Base-by-base conservation (phyloP, 1,140 invertebrate species). In the Megalonaias nervosa region DNA sequence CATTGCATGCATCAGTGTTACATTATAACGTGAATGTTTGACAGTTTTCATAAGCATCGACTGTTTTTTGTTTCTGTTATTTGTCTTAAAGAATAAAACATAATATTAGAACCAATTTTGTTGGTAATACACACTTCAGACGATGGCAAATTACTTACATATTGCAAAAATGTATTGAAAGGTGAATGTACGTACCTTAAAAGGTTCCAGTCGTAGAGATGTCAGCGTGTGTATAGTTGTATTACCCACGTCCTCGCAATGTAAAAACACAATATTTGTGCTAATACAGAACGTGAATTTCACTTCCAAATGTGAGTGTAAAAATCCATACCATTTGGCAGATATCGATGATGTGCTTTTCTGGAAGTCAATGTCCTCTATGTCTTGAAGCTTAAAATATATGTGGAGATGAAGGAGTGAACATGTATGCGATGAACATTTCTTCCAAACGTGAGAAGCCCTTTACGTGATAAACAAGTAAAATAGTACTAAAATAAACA, bases 291-390 rank as follows among this genome's bases (percentile, higher is more conserved):
- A 26, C 12, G 21, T 67, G 38, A 60, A 74, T 0, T 2, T 58
- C 16, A 74, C 55, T 60, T 68, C 59, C 56, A 56, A 31, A 67
- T 74, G 65, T 31, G 73, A 65, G 59, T 74, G 73, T 59, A 57
- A 19, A 64, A 75, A 75, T 9, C 74, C 67, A 15, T 19, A 61
- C 74, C 74, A 75, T 55, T 67, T 62, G 4, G 65, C 56, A 13
- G 64, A 56, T 17, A 74, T 26, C 26, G 48, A 60, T 31, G 64
- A 26, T 13, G 48, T 67, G 21, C 48, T 48, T 17, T 17, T 74
- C 38, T 74, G 73, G 38, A 66, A 74, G 66, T 74, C 73, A 17
- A 74, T 60, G 16, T 74, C 73, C 26, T 74, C 17, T 58, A 74
- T 74, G 48, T 74, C 73, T 17, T 21, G 16, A 67, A 74, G n/a